Evolutionary conservation across 2,888 invertebrate species (phyloP).

Genomic region (Drosophila macrospina): DNA sequence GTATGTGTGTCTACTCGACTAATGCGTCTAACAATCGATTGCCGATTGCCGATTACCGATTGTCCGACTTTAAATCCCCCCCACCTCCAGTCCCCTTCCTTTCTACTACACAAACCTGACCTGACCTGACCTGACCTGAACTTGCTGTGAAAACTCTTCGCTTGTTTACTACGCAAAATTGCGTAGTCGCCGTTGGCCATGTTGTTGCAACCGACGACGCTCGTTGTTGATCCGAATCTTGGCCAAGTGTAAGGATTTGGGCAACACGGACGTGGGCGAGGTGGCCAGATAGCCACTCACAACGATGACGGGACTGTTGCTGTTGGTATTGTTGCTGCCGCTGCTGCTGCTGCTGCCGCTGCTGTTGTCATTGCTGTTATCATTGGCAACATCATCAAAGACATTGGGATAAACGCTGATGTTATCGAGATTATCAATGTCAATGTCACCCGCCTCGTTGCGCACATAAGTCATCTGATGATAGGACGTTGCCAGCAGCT

Average conservation of each 20-base stretch:
- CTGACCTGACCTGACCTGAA: no score
- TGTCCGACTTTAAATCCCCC: constrained; percentile 27
- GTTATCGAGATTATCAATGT: constrained; percentile 82
- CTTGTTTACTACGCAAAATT: constrained; percentile 71
- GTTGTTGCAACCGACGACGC: constrained; percentile 68
- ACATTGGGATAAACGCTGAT: constrained; percentile 82
- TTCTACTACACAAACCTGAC: no score
- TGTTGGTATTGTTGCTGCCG: constrained; percentile 40
- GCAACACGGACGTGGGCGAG: constrained; percentile 77
- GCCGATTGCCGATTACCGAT: constrained; percentile 38
- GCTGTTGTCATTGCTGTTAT: constrained; percentile 48
- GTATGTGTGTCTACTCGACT: constrained; percentile 20
- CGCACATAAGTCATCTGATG: constrained; percentile 81
- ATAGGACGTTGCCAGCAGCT: constrained; percentile 79
- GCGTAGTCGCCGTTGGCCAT: constrained; percentile 57
- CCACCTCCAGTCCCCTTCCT: neutral
- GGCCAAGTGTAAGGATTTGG: constrained; percentile 82
- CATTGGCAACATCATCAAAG: constrained; percentile 65
- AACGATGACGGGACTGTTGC: constrained; percentile 74
- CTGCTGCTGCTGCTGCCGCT: constrained; percentile 36
- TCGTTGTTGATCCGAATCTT: constrained; percentile 83
- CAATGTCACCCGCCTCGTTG: constrained; percentile 81
- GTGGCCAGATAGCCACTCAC: constrained; percentile 82
- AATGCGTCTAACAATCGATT: neutral
- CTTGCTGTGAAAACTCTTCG: neutral